These are phyloP conservation scores for Dicerorhinus sumatrensis DNA, from an alignment of 2,113 vertebrate species.

Conservation along the genomic window DNA sequence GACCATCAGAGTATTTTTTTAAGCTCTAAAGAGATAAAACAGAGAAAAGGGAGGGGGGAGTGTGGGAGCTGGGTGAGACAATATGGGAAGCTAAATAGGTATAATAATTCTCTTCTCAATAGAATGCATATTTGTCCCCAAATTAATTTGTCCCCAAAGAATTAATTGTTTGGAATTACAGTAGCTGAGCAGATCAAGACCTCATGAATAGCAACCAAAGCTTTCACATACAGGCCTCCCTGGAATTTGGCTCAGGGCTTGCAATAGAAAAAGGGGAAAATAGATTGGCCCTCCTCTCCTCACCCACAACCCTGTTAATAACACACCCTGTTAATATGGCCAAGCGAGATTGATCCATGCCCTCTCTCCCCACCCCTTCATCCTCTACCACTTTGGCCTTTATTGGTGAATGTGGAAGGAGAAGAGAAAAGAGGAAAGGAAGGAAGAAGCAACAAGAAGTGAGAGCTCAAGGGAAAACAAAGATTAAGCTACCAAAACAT, in stretches of 20 bases:
- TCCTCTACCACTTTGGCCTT: not conserved
- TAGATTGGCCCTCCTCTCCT: not conserved
- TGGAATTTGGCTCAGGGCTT: not conserved
- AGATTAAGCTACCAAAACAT: not conserved
- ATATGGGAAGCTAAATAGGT: conserved; percentile 35
- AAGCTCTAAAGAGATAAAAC: conserved; percentile 37
- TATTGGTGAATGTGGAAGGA: not conserved
- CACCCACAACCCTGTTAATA: not conserved
- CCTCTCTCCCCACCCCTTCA: not conserved
- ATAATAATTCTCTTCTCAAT: conserved; percentile 33
- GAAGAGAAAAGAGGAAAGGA: not conserved
- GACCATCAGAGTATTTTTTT: not conserved
- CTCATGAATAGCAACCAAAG: not conserved
- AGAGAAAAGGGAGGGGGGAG: not conserved
- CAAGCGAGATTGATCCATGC: not conserved
- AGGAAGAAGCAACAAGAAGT: not conserved
- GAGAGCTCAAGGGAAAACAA: not conserved
- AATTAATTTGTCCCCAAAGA: conserved; percentile 9
- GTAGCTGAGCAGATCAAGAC: conserved; percentile 19
- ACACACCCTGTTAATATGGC: not conserved
- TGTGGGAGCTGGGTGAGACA: not conserved
- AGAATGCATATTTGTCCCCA: conserved; percentile 38
- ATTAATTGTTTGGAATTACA: conserved; percentile 41
- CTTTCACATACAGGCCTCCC: not conserved
- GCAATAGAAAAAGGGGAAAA: not conserved